Evolutionary conservation across 2,113 vertebrate species (phyloP), one percentile per base, ranked within the genome.

Genomic region (Sarotherodon lohbergeri): DNA sequence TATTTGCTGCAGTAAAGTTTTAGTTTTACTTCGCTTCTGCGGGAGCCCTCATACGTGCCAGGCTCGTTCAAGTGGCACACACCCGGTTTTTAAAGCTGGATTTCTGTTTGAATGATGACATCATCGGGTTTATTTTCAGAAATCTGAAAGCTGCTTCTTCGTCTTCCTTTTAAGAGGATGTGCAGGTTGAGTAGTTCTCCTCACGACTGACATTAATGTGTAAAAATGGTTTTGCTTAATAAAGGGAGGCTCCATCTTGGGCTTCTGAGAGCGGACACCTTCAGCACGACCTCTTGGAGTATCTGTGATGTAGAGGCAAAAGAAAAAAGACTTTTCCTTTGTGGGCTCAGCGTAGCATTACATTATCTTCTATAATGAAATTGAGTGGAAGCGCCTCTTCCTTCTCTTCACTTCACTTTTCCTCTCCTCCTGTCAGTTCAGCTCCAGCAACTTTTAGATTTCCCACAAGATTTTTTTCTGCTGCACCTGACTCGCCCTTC

Each of bases 391-490:
- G 22, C n/a, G 12, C 39, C 3, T 13, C 16, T 36, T 34, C 48
- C 27, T 12, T 39, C 29, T 8, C 57, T 32, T 34, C 46, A 6
- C 7, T 54, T 50, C 27, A 3, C 71, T 17, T 59, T 41, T 48
- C 14, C 59, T 78, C 81, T 52, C 81, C 39, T 82, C 82, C 73
- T 78, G 80, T 94, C 93, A 91, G 90, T 93, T 94, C 80, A 83
- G 85, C 89, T 84, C 88, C 83, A 78, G 22, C 43, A 82, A 66
- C 63, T 91, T 91, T 82, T 52, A 81, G 79, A 91, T 84, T 90
- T 89, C 54, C 82, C 54, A 52, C 9, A 50, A 86, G 81, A 88
- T 84, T 82, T 86, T 89, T 86, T 90, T 66, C 86, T 84, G 85
- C 80, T 46, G 57, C 85, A 85, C 66, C 80, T 85, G 54, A 81